phyloP scores from a whole-genome alignment of 2,797 vertebrate species.

The Aplochiton taeniatus region DNA sequence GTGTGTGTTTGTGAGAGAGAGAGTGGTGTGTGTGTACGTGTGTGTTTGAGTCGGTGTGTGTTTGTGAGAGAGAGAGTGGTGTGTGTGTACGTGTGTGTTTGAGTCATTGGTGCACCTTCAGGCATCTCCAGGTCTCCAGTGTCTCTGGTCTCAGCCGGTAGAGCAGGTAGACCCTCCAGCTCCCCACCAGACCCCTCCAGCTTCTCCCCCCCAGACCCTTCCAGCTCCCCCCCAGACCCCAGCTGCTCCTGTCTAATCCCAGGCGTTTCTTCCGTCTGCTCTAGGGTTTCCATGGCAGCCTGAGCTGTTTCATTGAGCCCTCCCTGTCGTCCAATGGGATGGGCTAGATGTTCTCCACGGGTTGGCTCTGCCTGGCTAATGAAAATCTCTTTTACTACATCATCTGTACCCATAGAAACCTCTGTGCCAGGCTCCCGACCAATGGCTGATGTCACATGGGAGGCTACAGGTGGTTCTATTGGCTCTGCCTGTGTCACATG shows the following conservation, averaged over 20 bases:
- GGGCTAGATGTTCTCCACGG: too few species aligned
- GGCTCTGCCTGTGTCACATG: background rate
- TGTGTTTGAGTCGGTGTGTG: conserved; percentile 1
- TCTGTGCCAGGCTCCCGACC: too few species aligned
- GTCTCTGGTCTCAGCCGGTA: conserved; percentile 6
- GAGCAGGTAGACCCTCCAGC: too few species aligned
- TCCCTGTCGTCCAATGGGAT: too few species aligned
- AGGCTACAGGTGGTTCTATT: background rate
- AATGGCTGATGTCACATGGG: background rate
- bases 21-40: background rate
- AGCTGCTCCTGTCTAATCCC: background rate
- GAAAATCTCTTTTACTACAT: too few species aligned
- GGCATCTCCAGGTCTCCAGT: conserved; percentile 4
- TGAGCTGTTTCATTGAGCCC: too few species aligned
- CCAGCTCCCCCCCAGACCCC: too few species aligned
- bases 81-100: conserved; percentile 6
- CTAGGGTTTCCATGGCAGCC: conserved; percentile 3
- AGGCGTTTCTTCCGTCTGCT: conserved; percentile 4
- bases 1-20: background rate
- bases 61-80: background rate
- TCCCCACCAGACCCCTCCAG: too few species aligned
- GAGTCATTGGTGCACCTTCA: background rate
- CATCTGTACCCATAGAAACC: too few species aligned
- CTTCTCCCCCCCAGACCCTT: background rate
- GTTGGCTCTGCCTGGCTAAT: too few species aligned